phyloP scores from a whole-genome alignment of 1,140 invertebrate genomes.

The Episyrphus balteatus region DNA sequence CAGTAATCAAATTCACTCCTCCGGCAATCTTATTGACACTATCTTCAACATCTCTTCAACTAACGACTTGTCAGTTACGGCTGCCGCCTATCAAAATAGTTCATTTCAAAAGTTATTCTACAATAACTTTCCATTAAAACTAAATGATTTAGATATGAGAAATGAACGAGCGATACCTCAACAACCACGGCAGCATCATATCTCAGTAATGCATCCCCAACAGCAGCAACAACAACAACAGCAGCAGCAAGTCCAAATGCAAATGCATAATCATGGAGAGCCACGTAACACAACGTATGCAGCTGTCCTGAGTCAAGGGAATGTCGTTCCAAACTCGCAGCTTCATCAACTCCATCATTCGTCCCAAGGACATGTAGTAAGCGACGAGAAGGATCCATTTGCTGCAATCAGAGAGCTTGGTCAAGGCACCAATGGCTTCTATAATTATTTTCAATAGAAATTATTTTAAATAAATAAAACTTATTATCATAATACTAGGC shows the following conservation, averaged over 20 bases:
- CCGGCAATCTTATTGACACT: slow-evolving; percentile 22
- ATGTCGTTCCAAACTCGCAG: slow-evolving; percentile 4
- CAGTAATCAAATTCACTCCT: neutral
- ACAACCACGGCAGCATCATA: slow-evolving; percentile 14
- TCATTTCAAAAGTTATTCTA: slow-evolving; percentile 18
- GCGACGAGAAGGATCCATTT: slow-evolving; percentile 32
- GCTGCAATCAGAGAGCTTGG: slow-evolving; percentile 34
- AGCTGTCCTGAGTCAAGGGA: slow-evolving; percentile 36
- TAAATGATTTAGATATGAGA: slow-evolving; percentile 27
- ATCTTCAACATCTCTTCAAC: slow-evolving; percentile 23
- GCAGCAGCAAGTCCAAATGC: slow-evolving; percentile 23
- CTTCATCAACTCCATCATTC: slow-evolving; percentile 6
- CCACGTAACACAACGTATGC: slow-evolving; percentile 34
- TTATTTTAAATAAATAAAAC: too few species aligned
- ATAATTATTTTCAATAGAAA: slow-evolving; percentile 34
- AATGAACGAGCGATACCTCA: slow-evolving; percentile 7
- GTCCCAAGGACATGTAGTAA: neutral
- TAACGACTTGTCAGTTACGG: neutral
- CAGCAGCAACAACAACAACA: slow-evolving; percentile 9
- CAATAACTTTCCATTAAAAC: slow-evolving; percentile 17
- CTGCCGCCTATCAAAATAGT: neutral
- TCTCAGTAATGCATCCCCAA: slow-evolving; percentile 5
- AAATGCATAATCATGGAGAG: neutral
- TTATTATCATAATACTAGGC: too few species aligned
- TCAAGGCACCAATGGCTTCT: slow-evolving; percentile 34